Base-by-base conservation (phyloP, 1,140 invertebrate species). In the Neodiprion fabricii region DNA sequence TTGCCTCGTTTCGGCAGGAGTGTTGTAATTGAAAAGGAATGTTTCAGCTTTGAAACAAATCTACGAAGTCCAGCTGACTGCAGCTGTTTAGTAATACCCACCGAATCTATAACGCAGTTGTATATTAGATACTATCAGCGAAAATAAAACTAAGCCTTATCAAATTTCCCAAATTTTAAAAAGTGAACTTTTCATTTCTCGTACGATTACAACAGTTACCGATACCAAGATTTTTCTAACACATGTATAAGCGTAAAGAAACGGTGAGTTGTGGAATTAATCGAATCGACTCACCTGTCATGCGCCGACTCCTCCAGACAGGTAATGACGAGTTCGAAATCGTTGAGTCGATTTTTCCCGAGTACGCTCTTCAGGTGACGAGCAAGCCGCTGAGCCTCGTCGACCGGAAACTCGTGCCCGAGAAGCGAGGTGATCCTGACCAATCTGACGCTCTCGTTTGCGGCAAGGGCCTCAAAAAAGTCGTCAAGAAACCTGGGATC, bases 321-420 rank as follows among this genome's bases (percentile, higher is more conserved):
- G 1, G 89, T 90, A 74, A 90, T 87, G 73, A 89, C 86, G 28
- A 91, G 81, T 75, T 91, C 90, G 67, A 91, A 89, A 67, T 86
- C 86, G 79, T 88, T 85, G 47, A 90, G 81, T 49, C 85, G 81
- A 49, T 88, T 85, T 75, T 90, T 90, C 14, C 84, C 76, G n/a
- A 90, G 79, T 0, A 87, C 85, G 40, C 82, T 86, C 50, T 85
- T 84, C n/a, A 90, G 82, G 75, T 89, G 88, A 14, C 82, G 83
- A 14, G 89, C 89, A 14, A 90, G 72, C 67, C 83, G 79, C 21
- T 83, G 81, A 12, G 89, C 87, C 71, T 90, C 88, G 28, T 84
- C 80, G 1, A 84, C 82, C 0, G 86, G 85, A 67, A 89, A 88
- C 71, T 90, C 89, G 61, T 89, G 88, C 1, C 89, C 89, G 0